phyloP scores from a whole-genome alignment of 2,113 vertebrate genomes.

The Panurus biarmicus region DNA sequence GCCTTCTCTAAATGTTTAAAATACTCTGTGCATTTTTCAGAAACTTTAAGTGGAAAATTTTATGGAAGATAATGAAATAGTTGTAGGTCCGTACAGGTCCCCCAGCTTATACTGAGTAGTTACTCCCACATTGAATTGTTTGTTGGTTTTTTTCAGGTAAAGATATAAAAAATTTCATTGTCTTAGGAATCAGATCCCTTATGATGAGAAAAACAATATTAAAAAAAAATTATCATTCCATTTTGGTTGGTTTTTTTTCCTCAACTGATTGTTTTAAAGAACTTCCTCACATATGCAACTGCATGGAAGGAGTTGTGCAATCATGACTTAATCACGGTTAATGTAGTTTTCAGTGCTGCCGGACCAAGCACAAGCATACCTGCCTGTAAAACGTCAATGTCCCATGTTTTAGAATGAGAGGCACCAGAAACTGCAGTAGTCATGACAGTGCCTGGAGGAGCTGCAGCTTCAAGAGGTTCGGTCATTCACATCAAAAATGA shows the following conservation, averaged over 20 bases:
- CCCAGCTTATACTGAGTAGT: neutral
- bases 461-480: neutral
- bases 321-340: neutral
- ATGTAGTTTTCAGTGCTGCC: neutral
- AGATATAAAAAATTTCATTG: neutral
- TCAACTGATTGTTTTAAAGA: neutral
- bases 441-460: neutral
- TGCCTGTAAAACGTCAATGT: neutral
- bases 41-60: neutral
- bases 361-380: neutral
- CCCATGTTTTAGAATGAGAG: neutral
- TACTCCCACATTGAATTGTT: rapidly evolving
- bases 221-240: neutral
- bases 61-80: neutral
- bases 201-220: neutral
- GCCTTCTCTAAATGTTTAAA: neutral
- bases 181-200: neutral
- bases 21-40: neutral
- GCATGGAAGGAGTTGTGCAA: neutral
- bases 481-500: neutral
- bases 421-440: neutral
- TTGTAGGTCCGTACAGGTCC: neutral
- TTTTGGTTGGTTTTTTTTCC: neutral
- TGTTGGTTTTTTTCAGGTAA: neutral
- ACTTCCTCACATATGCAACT: neutral